Base-by-base conservation (phyloP, 2,113 vertebrate genomes). In the Morone chrysops region DNA sequence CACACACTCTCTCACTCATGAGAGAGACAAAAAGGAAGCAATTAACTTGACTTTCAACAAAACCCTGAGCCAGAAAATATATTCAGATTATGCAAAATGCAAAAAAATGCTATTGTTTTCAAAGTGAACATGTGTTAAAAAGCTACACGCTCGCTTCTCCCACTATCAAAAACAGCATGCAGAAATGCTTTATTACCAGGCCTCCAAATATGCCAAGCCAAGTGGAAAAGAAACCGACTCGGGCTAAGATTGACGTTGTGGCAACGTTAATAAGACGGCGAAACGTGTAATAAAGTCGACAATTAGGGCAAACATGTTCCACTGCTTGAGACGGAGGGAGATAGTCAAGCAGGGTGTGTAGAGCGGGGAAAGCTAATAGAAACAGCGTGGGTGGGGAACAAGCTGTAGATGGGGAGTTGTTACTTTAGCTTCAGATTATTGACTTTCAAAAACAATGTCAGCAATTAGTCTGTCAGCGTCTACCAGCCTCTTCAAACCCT, bases 1-100 rank as follows among this genome's bases (percentile, higher is more conserved):
- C 45, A 56, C 78, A 70, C 54, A 70, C 40, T 53, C 41, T 75
- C 22, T 63, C 79, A 72, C 88, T 90, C 88, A 83, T 82, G 86
- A 92, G 78, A 81, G 73, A 91, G 62, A 90, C 83, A 94, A 94
- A 93, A 93, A 91, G 89, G 82, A 94, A 89, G 95, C 95, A 96
- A 96, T 96, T 96, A 96, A 96, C 91, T 95, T 90, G 94, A 96
- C 94, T 96, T 96, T 95, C 94, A 94, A 93, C 94, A 92, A 94
- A 96, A 95, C 94, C 91, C 83, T 9, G 57, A 94, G 93, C 93
- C 95, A 96, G 92, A 95, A 95, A 96, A 96, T 96, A 94, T 95
- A 96, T 95, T 96, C 94, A 94, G 91, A 95, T 96, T 96, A 96
- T 96, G 95, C 95, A 95, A 95, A 96, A 95, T 82, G 89, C 86